Evolutionary conservation across 2,888 invertebrate species (phyloP).

Genomic region (Oligia strigilis): DNA sequence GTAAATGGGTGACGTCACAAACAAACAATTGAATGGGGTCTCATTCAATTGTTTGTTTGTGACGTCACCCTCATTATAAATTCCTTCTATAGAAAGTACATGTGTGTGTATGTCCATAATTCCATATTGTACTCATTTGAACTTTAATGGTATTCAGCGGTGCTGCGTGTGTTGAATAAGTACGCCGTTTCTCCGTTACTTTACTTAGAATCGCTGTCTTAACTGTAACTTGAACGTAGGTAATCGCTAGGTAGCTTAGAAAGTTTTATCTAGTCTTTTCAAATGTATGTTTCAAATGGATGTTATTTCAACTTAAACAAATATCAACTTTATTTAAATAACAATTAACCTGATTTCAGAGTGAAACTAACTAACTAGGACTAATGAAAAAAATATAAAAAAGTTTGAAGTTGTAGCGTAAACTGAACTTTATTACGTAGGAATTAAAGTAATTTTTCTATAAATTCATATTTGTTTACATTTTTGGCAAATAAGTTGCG

Average conservation of each 20-base stretch:
- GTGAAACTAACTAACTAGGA: too few species aligned
- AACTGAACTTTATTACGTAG: too few species aligned
- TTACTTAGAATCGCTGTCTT: conserved; percentile 52
- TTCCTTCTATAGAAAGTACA: conserved; percentile 17
- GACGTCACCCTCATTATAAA: conserved; percentile 7
- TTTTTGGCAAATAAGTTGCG: too few species aligned
- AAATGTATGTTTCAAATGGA: too few species aligned
- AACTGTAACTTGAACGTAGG: conserved; percentile 46
- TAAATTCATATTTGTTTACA: too few species aligned
- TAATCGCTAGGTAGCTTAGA: conserved; percentile 8
- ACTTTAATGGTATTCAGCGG: conserved; percentile 47
- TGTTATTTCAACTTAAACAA: too few species aligned
- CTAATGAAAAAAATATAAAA: too few species aligned
- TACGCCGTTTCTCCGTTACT: conserved; percentile 61
- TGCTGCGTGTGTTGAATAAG: conserved; percentile 62
- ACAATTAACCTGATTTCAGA: too few species aligned
- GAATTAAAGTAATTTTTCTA: too few species aligned
- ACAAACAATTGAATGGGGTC: neutral
- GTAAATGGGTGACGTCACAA: too few species aligned
- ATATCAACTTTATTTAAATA: too few species aligned
- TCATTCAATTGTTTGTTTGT: conserved; percentile 7
- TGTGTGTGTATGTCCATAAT: conserved; percentile 26
- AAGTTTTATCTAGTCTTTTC: neutral
- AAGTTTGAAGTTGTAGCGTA: too few species aligned
- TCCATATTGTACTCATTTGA: conserved; percentile 44